Base-by-base conservation (phyloP, 2,888 invertebrate species). In the Nysson spinosus region DNA sequence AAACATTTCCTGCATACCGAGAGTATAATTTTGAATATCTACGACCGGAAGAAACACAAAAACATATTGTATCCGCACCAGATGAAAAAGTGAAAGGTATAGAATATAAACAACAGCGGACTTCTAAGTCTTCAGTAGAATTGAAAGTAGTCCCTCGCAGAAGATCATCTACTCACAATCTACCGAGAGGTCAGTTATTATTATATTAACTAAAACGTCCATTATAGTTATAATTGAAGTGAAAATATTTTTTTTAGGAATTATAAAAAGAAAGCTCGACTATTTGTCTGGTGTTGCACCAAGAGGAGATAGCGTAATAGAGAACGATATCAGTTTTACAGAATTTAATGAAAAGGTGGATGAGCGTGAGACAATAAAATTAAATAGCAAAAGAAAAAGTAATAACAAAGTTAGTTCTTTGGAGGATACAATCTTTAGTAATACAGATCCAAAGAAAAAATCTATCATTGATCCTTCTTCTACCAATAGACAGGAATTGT, bases 261-360 rank as follows among this genome's bases (percentile, higher is more conserved):
- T 77, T 26, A 60, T 69, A 12, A 74, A 54, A 40, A 64, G 75
- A 55, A 74, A 63, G 42, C 26, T 62, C 9, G 69, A 76, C 57
- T 74, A 77, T 42, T 37, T 74, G n/a, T 42, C 67, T 26, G 75
- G 74, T n/a, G 50, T 77, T 1, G 69, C 69, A 19, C 43, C 63
- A 4, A 37, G 34, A 35, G 51, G 60, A 6, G 65, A 62, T 32
- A 46, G 6, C 4, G 17, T 9, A 4, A 19, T 0, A 12, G 14
- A 34, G n/a, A 24, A 14, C 14, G 24, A 42, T 9, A 26, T n/a
- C 11, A 17, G 17, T n/a, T 43, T 43, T 12, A n/a, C 1, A 2
- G 24, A 12, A 16, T 43, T 5, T 16, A 16, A 43, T 17, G 6
- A 14, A 7, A 28, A n/a, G 1, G 11, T 16, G 17, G 28, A n/a